A percentile compares a stretch with the other conserved stretches of the same genome.
Evolutionary conservation across 2,797 vertebrate species (phyloP).

Genomic region (Serranus cabrilla): DNA sequence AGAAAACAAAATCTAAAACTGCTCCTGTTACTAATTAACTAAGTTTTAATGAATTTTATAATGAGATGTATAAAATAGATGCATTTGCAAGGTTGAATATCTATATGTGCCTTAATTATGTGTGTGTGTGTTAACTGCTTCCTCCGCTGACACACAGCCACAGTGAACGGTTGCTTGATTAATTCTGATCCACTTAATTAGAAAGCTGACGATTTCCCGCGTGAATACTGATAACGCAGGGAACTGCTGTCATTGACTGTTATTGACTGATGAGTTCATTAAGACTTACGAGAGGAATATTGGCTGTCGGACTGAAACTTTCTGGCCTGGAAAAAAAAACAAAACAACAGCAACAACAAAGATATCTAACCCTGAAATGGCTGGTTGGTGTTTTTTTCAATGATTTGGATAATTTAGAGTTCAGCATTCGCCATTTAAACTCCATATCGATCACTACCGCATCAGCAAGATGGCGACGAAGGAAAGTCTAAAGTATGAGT

Average conservation of each 20-base stretch:
- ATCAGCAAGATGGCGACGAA: too few relatives aligned
- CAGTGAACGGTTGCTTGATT: slow-evolving; percentile 79
- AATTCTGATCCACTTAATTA: slow-evolving; percentile 88
- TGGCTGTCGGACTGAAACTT: slow-evolving; percentile 52
- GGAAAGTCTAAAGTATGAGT: too few relatives aligned
- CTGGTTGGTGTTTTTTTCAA: background rate
- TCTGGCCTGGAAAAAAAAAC: background rate
- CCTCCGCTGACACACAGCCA: slow-evolving; percentile 65
- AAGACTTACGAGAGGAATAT: slow-evolving; percentile 48
- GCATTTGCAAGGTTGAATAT: slow-evolving; percentile 64
- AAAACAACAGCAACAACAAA: background rate
- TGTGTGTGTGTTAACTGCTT: slow-evolving; percentile 56
- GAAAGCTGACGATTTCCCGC: slow-evolving; percentile 83
- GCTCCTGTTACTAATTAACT: slow-evolving; percentile 74
- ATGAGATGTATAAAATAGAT: slow-evolving; percentile 75
- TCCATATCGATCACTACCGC: too few relatives aligned
- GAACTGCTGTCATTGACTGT: slow-evolving; percentile 80
- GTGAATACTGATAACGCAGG: slow-evolving; percentile 78
- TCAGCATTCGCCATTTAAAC: too few relatives aligned
- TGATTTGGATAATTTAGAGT: slow-evolving; percentile 1
- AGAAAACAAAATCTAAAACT: slow-evolving; percentile 55
- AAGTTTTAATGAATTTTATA: slow-evolving; percentile 85
- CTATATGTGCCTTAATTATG: slow-evolving; percentile 63
- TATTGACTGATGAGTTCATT: slow-evolving; percentile 85
- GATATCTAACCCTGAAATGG: background rate